Evolutionary conservation across 1,140 invertebrate species (phyloP), one percentile per base, ranked within the genome.

Genomic region (Formica selysi): DNA sequence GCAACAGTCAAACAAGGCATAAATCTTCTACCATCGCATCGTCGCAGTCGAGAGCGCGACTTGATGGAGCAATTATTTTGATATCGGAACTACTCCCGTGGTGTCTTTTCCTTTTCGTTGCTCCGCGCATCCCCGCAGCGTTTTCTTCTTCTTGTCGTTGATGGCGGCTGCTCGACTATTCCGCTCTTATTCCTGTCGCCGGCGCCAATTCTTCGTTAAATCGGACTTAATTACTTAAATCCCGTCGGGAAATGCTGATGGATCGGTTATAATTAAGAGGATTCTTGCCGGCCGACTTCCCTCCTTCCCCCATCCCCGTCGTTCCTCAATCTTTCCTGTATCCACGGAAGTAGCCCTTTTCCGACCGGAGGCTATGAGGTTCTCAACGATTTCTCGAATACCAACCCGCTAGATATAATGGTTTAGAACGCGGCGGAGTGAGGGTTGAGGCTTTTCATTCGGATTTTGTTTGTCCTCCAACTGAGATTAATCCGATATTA

Each of bases 211-310:
- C 91, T 92, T 92, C 89, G 89, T 90, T 91, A 92, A 92, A 91
- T 92, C 91, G 88, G 91, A 92, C 91, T 92, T 91, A 91, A 92
- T 92, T 92, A 92, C 90, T 91, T 91, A 89, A 91, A 90, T 89
- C 91, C 91, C 91, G 85, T 32, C 88, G 91, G 91, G 88, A 91
- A 91, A 91, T 88, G 88, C 91, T 88, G 89, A 92, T 91, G 91
- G 91, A 91, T 92, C 86, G 90, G 86, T 92, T 88, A 91, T 92
- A 92, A 92, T 92, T 91, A 91, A 92, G 89, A 78, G 87, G 88
- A 92, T 90, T 90, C 89, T 90, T 86, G 84, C 79, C 38, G 85
- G 74, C 74, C 73, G 86, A 85, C 61, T 90, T 73, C 41, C 36
- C 59, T 51, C n/a, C 5, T 38, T n/a, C 26, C 16, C 29, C 51